phyloP scores from a whole-genome alignment of 2,888 invertebrate genomes.

The Hydrotaea diabolus region DNA sequence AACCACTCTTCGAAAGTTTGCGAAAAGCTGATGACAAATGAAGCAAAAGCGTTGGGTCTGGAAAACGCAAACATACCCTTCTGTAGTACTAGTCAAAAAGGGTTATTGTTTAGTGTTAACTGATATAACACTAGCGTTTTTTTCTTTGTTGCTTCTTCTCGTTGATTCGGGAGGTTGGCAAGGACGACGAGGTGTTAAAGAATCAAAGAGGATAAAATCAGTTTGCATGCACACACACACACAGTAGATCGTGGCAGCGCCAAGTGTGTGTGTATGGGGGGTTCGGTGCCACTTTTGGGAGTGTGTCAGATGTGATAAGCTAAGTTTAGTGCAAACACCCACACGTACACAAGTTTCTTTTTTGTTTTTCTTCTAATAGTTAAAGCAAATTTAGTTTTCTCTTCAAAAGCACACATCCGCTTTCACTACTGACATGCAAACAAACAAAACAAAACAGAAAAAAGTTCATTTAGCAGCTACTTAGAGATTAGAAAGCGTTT shows the following conservation, averaged over 20 bases:
- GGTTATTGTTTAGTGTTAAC: constrained; percentile 45
- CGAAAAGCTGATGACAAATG: background rate
- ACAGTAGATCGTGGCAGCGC: background rate
- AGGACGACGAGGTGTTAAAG: background rate
- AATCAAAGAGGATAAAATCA: constrained; percentile 19
- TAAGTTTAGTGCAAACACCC: background rate
- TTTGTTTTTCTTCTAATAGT: background rate
- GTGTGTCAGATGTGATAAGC: constrained; percentile 1
- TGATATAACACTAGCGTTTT: constrained; percentile 38
- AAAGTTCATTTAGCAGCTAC: constrained; percentile 45
- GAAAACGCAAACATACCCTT: background rate
- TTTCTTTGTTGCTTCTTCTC: too few relatives aligned
- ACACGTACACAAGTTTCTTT: background rate
- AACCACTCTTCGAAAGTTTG: background rate
- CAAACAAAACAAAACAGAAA: constrained; percentile 6
- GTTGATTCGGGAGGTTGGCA: background rate
- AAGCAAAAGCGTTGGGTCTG: background rate
- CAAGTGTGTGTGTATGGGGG: background rate
- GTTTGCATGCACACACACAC: background rate
- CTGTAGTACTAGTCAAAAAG: constrained; percentile 28
- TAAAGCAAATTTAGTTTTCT: background rate
- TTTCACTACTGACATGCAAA: background rate
- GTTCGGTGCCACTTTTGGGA: background rate
- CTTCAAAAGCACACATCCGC: background rate
- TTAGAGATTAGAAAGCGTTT: constrained; percentile 41